These are phyloP conservation scores for Drosophila colorata DNA, from an alignment of 2,888 invertebrate species.

Conservation along the genomic window DNA sequence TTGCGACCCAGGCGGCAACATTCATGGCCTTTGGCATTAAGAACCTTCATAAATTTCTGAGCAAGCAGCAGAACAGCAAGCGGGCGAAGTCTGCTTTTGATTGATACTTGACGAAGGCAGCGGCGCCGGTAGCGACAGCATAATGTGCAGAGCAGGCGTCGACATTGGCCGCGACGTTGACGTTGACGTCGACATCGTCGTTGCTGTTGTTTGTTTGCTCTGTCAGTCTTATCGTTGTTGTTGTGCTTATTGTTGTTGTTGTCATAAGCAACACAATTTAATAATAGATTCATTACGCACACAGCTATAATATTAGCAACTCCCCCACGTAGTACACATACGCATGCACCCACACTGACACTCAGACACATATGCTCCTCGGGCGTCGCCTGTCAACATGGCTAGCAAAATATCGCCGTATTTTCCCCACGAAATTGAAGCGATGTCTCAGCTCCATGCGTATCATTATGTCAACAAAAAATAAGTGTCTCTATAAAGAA, in stretches of 20 bases:
- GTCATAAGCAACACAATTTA: constrained; percentile 75
- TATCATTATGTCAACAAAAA: constrained; percentile 70
- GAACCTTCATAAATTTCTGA: constrained; percentile 76
- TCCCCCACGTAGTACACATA: constrained; percentile 3
- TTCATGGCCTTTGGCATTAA: constrained; percentile 76
- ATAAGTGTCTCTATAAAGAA: constrained; percentile 74
- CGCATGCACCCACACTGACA: constrained; percentile 4
- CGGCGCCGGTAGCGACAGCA: constrained; percentile 21
- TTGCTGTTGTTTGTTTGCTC: constrained; percentile 44
- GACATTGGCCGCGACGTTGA: constrained; percentile 25
- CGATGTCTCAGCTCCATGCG: constrained; percentile 42
- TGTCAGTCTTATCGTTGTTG: constrained; percentile 42
- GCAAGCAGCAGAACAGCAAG: constrained; percentile 31
- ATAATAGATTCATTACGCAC: constrained; percentile 76
- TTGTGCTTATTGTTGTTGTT: constrained; percentile 46
- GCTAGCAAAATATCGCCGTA: constrained; percentile 51
- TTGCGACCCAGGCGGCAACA: constrained; percentile 66
- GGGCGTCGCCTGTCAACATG: constrained; percentile 39
- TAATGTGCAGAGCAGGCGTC: constrained; percentile 46
- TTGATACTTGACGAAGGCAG: constrained; percentile 69
- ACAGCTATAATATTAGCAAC: constrained; percentile 47
- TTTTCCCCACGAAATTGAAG: constrained; percentile 49
- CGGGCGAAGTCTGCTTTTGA: constrained; percentile 67
- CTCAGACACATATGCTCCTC: constrained; percentile 23
- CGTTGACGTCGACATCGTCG: constrained; percentile 20